A percentile compares a stretch with the other conserved stretches of the same genome.
Evolutionary conservation across 2,113 vertebrate species (phyloP).

Genomic region (Nothocercus julius): DNA sequence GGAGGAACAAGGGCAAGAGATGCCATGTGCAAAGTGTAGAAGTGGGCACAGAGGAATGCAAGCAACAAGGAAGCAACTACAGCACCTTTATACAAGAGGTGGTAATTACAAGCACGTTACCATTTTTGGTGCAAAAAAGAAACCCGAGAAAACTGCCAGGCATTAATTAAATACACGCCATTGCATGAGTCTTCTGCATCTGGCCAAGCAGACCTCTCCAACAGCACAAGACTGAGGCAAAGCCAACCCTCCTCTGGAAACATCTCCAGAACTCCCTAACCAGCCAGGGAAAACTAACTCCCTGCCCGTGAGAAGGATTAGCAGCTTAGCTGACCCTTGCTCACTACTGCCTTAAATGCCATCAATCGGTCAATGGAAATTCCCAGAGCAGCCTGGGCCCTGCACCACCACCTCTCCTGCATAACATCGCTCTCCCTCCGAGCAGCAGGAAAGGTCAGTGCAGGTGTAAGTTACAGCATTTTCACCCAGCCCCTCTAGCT

Average conservation of each 20-base stretch:
- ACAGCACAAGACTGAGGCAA: background rate
- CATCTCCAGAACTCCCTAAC: background rate
- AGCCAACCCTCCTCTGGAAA: background rate
- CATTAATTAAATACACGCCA: background rate
- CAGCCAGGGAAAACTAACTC: background rate
- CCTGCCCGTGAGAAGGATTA: background rate
- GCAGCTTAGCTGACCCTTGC: background rate
- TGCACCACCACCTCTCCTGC: background rate
- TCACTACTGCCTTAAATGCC: background rate
- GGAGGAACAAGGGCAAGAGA: background rate
- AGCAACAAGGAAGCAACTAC: background rate
- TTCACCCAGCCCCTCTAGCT: background rate
- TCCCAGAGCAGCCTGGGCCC: background rate
- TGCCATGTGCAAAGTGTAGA: background rate
- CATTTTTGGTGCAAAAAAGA: background rate
- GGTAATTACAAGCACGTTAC: background rate
- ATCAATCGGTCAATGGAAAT: background rate
- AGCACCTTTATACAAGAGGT: background rate
- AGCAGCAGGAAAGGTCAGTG: background rate
- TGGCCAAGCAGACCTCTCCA: background rate
- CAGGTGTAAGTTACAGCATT: background rate
- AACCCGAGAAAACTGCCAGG: background rate
- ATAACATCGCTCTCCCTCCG: background rate
- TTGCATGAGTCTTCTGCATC: background rate
- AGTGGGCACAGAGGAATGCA: background rate